Evolutionary conservation across 1,140 invertebrate genomes (phyloP).

Genomic region (Nasonia longicornis): DNA sequence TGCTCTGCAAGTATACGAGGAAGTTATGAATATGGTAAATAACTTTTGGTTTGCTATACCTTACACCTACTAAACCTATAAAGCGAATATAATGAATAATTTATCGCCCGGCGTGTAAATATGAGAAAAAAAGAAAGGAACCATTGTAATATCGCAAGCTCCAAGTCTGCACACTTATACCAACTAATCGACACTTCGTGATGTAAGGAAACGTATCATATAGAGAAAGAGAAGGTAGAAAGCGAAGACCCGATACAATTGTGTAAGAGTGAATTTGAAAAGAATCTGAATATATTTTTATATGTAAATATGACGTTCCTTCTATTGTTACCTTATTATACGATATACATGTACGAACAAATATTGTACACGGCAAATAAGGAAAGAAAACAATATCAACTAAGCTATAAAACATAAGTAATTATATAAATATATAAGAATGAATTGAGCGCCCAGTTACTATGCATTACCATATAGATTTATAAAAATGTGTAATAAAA

Average conservation of each 20-base stretch:
- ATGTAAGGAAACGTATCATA: conserved; percentile 62
- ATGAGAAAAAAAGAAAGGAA: background rate
- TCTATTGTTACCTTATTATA: conserved; percentile 51
- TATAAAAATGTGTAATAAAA: conserved; percentile 41
- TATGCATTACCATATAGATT: conserved; percentile 26
- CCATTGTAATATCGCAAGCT: background rate
- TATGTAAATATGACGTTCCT: conserved; percentile 65
- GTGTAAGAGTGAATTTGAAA: background rate
- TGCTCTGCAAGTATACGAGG: too few species aligned
- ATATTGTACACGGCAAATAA: conserved; percentile 46
- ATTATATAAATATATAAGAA: conserved; percentile 7
- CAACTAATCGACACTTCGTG: conserved; percentile 48
- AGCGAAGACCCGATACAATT: background rate
- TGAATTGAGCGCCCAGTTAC: conserved; percentile 16
- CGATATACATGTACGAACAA: background rate
- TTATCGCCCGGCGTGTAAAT: background rate
- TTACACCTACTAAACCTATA: too few species aligned
- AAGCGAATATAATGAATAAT: background rate
- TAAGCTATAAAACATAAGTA: conserved; percentile 17
- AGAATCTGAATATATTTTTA: conserved; percentile 64
- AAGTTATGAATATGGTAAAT: too few species aligned
- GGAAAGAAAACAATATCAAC: background rate
- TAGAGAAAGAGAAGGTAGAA: background rate
- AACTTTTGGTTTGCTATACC: too few species aligned
- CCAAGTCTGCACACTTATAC: background rate